Evolutionary conservation across 2,888 invertebrate genomes (phyloP).

Genomic region (Cerceris rybyensis): DNA sequence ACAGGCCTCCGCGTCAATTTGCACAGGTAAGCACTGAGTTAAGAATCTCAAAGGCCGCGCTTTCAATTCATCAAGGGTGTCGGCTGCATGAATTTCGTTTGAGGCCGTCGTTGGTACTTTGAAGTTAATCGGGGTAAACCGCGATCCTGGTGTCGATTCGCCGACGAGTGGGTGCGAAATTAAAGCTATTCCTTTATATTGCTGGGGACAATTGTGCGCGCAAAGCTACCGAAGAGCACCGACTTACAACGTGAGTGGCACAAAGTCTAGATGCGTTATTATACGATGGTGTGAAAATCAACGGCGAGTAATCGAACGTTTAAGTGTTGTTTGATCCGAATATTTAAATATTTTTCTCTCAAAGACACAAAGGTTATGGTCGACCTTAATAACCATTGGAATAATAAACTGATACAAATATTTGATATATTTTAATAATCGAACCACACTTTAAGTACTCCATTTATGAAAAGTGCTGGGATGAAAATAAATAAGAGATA

Average conservation of each 20-base stretch:
- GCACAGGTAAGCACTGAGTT: slow-evolving; percentile 59
- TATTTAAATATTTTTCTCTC: no score
- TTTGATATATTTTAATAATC: no score
- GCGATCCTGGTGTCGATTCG: slow-evolving; percentile 42
- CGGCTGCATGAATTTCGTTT: slow-evolving; percentile 58
- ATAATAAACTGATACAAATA: no score
- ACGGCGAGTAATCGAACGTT: no score
- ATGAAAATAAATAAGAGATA: no score
- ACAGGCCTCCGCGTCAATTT: slow-evolving; percentile 58
- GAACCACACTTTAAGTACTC: no score
- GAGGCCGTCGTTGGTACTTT: slow-evolving; percentile 43
- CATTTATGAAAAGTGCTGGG: no score
- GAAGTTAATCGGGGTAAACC: slow-evolving; percentile 60
- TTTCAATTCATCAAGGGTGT: slow-evolving; percentile 58
- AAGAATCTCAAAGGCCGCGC: slow-evolving; percentile 63
- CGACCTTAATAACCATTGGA: no score
- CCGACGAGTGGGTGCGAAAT: slow-evolving; percentile 46
- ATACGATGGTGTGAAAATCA: neutral
- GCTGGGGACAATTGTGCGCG: neutral
- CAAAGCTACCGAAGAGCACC: neutral
- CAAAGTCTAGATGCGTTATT: neutral
- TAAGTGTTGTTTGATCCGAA: no score
- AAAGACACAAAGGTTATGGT: neutral
- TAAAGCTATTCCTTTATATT: slow-evolving; percentile 26
- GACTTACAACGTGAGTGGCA: neutral